Evolutionary conservation across 1,140 invertebrate genomes (phyloP).

Genomic region (Temnothorax curvispinosus): DNA sequence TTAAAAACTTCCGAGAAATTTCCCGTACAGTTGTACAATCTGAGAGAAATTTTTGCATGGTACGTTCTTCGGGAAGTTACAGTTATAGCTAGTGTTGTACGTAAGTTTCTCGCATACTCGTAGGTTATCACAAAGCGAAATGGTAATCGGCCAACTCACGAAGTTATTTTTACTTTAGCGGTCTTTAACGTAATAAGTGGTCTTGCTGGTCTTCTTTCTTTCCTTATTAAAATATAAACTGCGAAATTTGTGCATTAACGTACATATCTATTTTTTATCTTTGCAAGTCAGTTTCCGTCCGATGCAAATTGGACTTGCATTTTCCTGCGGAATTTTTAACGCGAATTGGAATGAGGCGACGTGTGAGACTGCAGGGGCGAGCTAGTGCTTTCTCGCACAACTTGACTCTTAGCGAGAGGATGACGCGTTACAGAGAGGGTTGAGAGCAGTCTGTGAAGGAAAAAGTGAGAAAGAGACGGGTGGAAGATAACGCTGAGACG

Average conservation of each 20-base stretch:
- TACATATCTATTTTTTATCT: neutral
- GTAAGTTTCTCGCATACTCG: conserved; percentile 14
- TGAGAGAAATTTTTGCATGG: neutral
- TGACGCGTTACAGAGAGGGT: conserved; percentile 53
- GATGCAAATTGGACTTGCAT: conserved; percentile 1
- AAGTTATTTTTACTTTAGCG: neutral
- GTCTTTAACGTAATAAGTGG: neutral
- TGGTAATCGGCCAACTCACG: conserved; percentile 12
- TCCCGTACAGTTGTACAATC: neutral
- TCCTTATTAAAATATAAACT: conserved; percentile 1
- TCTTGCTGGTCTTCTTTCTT: neutral
- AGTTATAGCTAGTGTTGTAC: conserved; percentile 10
- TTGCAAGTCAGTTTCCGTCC: neutral
- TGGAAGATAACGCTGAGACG: conserved; percentile 43
- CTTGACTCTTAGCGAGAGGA: conserved; percentile 65
- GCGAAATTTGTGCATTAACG: neutral
- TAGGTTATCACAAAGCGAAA: conserved; percentile 6
- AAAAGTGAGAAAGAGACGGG: conserved; percentile 46
- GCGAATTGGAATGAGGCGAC: conserved; percentile 2
- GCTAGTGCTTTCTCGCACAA: conserved; percentile 46
- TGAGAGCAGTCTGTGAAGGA: conserved; percentile 57
- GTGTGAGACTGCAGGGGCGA: neutral
- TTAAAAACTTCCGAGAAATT: conserved; percentile 27
- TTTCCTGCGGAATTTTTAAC: conserved; percentile 1
- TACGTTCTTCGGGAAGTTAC: conserved; percentile 3